Conservation (phyloP, 2,888 invertebrate species). For the Cheilosia impressa region DNA sequence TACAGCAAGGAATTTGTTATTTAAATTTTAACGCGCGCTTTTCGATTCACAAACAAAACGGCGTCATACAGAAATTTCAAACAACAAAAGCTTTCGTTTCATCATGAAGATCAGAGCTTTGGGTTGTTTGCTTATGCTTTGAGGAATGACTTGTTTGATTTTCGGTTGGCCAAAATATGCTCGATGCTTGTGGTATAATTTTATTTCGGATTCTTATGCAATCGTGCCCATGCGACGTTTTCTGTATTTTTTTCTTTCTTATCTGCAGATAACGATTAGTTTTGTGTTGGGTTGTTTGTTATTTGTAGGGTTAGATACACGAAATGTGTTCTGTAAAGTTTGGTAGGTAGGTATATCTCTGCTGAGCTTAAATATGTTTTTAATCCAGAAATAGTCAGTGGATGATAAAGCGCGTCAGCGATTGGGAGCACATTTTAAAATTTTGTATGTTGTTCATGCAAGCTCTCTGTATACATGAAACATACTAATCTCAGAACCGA, state of each 20-base stretch:
- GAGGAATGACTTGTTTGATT: not conserved
- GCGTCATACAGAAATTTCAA: constrained; percentile 42
- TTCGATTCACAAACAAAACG: constrained; percentile 31
- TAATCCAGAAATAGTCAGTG: no score
- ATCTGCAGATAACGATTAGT: constrained; percentile 30
- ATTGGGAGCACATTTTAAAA: no score
- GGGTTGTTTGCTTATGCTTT: constrained; percentile 22
- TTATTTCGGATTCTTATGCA: not conserved
- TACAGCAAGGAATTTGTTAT: constrained; percentile 22
- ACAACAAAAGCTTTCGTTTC: constrained; percentile 22
- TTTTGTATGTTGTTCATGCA: no score
- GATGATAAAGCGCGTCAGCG: no score
- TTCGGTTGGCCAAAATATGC: not conserved
- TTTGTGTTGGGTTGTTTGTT: not conserved
- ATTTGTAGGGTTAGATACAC: not conserved
- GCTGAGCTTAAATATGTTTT: no score
- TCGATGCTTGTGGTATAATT: constrained; percentile 5
- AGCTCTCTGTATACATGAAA: no score
- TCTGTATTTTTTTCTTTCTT: constrained; percentile 5
- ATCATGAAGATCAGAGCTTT: constrained; percentile 42
- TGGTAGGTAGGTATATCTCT: no score
- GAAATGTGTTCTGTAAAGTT: not conserved
- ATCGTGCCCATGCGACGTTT: not conserved
- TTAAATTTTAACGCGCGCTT: constrained; percentile 53
- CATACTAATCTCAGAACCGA: no score